Evolutionary conservation across 2,797 vertebrate species (phyloP).

Genomic region (Pseudomugil gertrudae): DNA sequence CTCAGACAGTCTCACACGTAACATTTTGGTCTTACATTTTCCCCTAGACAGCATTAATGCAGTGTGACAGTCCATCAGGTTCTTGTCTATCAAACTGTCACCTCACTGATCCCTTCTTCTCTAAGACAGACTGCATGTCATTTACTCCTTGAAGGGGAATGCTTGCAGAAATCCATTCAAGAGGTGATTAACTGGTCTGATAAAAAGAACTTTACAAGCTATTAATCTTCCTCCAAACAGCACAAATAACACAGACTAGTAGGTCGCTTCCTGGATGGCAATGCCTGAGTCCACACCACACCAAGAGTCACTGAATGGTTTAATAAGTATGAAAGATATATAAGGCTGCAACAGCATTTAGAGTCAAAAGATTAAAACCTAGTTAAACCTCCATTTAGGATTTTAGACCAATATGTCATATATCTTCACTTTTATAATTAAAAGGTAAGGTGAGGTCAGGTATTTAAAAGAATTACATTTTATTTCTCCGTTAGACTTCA

Average conservation of each 20-base stretch:
- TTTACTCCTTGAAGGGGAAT: slow-evolving; percentile 39
- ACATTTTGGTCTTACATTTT: slow-evolving; percentile 65
- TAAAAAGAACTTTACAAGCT: slow-evolving; percentile 32
- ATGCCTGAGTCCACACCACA: slow-evolving; percentile 12
- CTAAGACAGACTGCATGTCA: slow-evolving; percentile 57
- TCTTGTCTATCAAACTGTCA: slow-evolving; percentile 69
- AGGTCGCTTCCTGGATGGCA: slow-evolving; percentile 1
- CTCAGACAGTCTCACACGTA: slow-evolving; percentile 54
- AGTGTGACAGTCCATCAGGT: slow-evolving; percentile 76
- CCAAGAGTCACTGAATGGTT: slow-evolving; percentile 2
- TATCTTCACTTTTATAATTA: slow-evolving; percentile 1
- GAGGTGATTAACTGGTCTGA: slow-evolving; percentile 53
- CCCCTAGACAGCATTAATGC: slow-evolving; percentile 77
- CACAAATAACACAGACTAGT: slow-evolving; percentile 15
- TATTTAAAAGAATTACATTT: slow-evolving; percentile 11
- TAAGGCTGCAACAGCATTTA: slow-evolving; percentile 3
- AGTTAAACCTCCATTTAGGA: slow-evolving; percentile 6
- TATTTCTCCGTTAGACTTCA: neutral
- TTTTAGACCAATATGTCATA: slow-evolving; percentile 9
- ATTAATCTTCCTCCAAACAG: slow-evolving; percentile 26
- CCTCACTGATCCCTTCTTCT: slow-evolving; percentile 51
- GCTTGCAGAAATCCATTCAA: slow-evolving; percentile 58
- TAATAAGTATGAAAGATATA: slow-evolving; percentile 4
- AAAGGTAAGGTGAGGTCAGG: slow-evolving; percentile 9
- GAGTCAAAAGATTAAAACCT: slow-evolving; percentile 7